Conservation (phyloP, 2,113 vertebrate species). For the Ptychochromis oligacanthus region DNA sequence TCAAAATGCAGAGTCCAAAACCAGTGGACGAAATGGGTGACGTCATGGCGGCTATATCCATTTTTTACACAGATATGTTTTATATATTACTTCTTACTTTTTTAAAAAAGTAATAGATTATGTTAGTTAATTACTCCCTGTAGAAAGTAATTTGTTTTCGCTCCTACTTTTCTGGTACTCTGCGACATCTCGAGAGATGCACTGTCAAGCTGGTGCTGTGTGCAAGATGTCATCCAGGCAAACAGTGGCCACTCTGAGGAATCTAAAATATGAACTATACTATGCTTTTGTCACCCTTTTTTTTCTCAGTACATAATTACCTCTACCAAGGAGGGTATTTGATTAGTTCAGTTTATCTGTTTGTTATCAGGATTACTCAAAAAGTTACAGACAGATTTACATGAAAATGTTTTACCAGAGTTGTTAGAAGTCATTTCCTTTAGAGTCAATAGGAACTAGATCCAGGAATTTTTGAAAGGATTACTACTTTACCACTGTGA, state of each 20-base stretch:
- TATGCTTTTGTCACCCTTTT: background rate
- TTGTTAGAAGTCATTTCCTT: no score
- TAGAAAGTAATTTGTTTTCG: background rate
- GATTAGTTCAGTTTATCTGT: background rate
- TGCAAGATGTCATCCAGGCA: no score
- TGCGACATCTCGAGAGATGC: no score
- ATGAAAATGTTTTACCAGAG: background rate
- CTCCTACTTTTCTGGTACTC: background rate
- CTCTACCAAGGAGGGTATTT: background rate
- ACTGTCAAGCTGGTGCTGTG: background rate
- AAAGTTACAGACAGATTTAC: background rate
- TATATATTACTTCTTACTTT: no score
- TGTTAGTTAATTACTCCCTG: background rate
- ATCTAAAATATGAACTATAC: background rate
- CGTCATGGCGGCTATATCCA: no score
- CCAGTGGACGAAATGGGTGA: no score
- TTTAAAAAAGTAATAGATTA: accelerated
- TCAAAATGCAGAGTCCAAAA: no score
- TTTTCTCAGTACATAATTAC: no score
- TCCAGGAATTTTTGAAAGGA: no score
- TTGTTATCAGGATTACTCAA: background rate
- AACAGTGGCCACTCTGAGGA: no score
- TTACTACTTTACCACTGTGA: background rate
- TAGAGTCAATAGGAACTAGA: no score
- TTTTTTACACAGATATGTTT: no score